Percentiles rank a stretch among this genome's conserved stretches.
Conservation (phyloP, 2,113 vertebrate species). For the Heteronetta atricapilla region DNA sequence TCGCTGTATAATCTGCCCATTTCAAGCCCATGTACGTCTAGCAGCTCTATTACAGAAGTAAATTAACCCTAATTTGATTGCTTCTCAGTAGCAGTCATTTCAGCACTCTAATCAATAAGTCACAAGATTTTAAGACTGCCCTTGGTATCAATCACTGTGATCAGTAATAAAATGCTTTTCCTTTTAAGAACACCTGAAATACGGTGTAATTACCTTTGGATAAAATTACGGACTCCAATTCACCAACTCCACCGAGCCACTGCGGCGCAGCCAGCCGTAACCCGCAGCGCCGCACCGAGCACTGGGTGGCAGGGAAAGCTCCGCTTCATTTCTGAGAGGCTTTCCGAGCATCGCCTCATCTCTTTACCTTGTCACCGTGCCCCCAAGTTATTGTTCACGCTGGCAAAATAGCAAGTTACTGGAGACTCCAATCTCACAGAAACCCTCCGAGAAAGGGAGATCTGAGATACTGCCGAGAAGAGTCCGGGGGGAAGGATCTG, state of each 20-base stretch:
- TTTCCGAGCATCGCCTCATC: background rate
- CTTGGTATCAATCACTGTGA: slow-evolving; percentile 4
- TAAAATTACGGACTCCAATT: background rate
- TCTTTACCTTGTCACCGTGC: background rate
- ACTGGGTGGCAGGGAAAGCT: background rate
- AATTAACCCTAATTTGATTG: slow-evolving; percentile 52
- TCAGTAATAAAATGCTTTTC: background rate
- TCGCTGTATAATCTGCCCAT: background rate
- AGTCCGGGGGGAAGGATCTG: background rate
- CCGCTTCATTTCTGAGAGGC: background rate
- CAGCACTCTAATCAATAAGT: slow-evolving; percentile 29
- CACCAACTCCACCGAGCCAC: background rate
- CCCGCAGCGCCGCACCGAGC: rapidly evolving
- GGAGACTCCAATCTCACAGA: background rate
- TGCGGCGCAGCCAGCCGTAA: background rate
- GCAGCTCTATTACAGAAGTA: slow-evolving; percentile 9
- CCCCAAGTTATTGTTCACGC: background rate
- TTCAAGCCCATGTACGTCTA: background rate
- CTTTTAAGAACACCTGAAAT: slow-evolving; percentile 39
- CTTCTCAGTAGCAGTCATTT: background rate
- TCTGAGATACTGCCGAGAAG: background rate
- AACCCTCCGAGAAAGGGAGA: background rate
- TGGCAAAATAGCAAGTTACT: background rate
- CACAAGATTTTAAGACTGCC: background rate
- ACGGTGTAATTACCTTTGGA: background rate